Percentiles rank a stretch among this genome's conserved stretches.
phyloP scores from a whole-genome alignment of 2,113 vertebrate genomes.

The Aptenodytes patagonicus region DNA sequence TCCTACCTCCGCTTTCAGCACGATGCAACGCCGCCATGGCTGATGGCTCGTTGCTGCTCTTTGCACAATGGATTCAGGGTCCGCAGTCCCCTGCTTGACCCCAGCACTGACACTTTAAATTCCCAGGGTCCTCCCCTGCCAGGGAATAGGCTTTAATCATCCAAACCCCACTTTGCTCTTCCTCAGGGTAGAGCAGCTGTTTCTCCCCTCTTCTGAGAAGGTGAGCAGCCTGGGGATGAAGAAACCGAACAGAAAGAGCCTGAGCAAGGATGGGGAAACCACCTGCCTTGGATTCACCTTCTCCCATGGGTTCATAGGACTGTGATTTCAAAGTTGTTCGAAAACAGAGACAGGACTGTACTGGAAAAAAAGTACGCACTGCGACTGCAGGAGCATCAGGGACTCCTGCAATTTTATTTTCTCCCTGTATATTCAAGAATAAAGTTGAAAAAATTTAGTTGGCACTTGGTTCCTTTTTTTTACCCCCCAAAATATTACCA shows the following conservation, averaged over 20 bases:
- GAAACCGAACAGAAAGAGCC: fast-evolving
- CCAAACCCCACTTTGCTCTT: not conserved
- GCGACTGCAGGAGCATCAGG: not conserved
- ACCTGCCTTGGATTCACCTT: fast-evolving
- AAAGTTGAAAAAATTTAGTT: not conserved
- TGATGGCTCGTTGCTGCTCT: not conserved
- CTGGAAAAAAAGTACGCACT: fast-evolving
- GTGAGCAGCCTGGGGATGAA: not conserved
- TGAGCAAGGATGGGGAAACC: not conserved
- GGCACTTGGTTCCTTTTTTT: not conserved
- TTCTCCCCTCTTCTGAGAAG: not conserved
- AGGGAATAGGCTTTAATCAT: not conserved
- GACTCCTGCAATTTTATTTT: not conserved
- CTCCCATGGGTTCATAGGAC: not conserved
- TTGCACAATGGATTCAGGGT: not conserved
- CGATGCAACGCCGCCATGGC: fast-evolving
- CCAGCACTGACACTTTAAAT: not conserved
- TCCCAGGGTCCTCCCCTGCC: too few relatives aligned
- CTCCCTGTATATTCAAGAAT: not conserved
- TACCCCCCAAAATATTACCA: too few relatives aligned
- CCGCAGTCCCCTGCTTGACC: not conserved
- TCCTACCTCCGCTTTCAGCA: not conserved
- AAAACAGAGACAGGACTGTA: not conserved
- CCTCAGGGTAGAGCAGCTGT: fast-evolving
- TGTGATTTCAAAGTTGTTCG: not conserved